phyloP scores from a whole-genome alignment of 2,888 invertebrate genomes.

The Mythimna lalbum region DNA sequence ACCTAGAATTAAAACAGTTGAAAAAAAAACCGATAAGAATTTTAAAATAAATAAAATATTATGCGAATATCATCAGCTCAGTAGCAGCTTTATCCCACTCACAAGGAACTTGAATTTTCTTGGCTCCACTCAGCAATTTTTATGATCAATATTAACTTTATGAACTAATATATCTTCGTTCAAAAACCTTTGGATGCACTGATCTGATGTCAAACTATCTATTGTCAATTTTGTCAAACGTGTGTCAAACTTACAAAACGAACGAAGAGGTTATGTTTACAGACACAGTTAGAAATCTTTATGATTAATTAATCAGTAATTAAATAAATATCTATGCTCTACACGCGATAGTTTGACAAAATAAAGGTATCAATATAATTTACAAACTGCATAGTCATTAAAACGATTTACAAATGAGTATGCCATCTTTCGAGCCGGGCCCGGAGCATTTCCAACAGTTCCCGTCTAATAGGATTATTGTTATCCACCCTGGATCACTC shows the following conservation, averaged over 20 bases:
- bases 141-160: not conserved
- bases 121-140: not conserved
- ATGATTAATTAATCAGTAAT: not conserved
- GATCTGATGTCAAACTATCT: not conserved
- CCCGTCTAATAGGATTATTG: conserved; percentile 95
- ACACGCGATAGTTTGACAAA: not conserved
- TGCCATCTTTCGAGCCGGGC: conserved; percentile 81
- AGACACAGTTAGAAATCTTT: not conserved
- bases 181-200: conserved; percentile 8
- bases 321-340: not conserved
- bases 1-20: no score
- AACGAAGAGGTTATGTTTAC: conserved; percentile 50
- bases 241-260: not conserved
- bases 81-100: no score
- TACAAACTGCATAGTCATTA: not conserved
- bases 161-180: conserved; percentile 16
- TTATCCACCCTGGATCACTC: conserved; percentile 98
- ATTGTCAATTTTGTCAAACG: no score
- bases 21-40: no score
- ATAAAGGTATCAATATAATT: conserved; percentile 4
- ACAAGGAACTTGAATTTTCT: no score
- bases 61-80: no score
- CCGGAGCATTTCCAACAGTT: conserved; percentile 91
- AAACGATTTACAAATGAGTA: conserved; percentile 74
- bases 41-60: no score